phyloP scores from a whole-genome alignment of 1,140 invertebrate species.

The Campoletis sonorensis region DNA sequence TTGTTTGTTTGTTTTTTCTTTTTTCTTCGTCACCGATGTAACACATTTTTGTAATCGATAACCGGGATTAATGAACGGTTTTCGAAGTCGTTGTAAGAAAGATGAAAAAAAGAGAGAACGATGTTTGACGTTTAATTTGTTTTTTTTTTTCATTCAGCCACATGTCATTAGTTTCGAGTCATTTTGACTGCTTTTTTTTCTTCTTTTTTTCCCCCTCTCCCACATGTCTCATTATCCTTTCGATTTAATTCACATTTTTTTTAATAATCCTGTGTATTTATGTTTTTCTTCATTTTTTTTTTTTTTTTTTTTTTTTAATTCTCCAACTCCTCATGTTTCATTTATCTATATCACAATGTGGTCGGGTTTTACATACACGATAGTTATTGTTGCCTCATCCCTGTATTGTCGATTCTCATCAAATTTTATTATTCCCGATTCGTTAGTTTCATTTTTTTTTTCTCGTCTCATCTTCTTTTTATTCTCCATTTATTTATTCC shows the following conservation, averaged over 20 bases:
- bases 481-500: conserved; percentile 57
- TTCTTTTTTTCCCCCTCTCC: not conserved
- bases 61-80: conserved; percentile 32
- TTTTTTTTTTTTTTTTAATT: conserved; percentile 31
- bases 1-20: too few relatives aligned
- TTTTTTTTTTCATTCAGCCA: not conserved
- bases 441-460: conserved; percentile 51
- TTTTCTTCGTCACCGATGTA: not conserved
- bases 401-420: conserved; percentile 75
- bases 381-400: conserved; percentile 77
- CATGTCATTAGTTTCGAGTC: not conserved
- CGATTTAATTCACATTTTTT: conserved; percentile 18
- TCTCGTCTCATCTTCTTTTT: conserved; percentile 51
- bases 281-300: conserved; percentile 25
- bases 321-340: conserved; percentile 44
- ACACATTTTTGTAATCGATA: not conserved
- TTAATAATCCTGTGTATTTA: conserved; percentile 16
- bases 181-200: not conserved
- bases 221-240: conserved; percentile 27
- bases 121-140: not conserved
- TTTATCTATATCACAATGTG: conserved; percentile 74
- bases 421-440: conserved; percentile 63
- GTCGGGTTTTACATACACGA: conserved; percentile 72
- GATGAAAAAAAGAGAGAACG: not conserved
- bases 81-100: conserved; percentile 22